These are phyloP conservation scores for Salmo trutta DNA, from an alignment of 2,797 vertebrate genomes.

Conservation along the genomic window DNA sequence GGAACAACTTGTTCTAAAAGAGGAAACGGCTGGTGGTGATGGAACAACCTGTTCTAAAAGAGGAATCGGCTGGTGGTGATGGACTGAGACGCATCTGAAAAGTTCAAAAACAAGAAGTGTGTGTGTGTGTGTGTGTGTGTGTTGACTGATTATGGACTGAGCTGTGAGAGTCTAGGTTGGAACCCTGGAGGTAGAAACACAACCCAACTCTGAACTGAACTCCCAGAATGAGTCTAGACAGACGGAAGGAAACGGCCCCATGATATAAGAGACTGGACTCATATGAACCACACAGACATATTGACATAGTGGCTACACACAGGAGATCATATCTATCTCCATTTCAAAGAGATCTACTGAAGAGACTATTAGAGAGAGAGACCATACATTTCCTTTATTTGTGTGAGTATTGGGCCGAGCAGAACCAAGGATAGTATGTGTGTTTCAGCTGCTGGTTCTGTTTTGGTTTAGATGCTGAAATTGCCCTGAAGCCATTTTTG, in stretches of 20 bases:
- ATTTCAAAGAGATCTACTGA: not conserved
- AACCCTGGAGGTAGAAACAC: not conserved
- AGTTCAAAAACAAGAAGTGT: no score
- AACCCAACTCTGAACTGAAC: not conserved
- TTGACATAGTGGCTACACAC: no score
- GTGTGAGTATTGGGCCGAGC: not conserved
- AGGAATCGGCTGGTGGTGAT: no score
- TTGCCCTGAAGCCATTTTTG: not conserved
- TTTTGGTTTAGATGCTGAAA: not conserved
- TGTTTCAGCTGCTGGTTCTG: not conserved
- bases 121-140: not conserved
- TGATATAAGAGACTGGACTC: no score
- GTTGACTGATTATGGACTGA: conserved; percentile 12
- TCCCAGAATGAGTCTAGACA: no score
- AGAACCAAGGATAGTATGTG: not conserved
- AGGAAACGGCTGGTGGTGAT: no score
- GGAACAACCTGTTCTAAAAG: no score
- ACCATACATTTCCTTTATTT: not conserved
- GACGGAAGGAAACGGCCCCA: no score
- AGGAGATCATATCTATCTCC: no score
- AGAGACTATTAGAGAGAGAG: not conserved
- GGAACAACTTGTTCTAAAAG: no score
- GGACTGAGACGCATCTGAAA: no score
- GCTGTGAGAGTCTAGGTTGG: conserved; percentile 25
- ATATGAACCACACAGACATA: no score